Evolutionary conservation across 2,113 vertebrate species (phyloP).

Genomic region (Rallus limicola): DNA sequence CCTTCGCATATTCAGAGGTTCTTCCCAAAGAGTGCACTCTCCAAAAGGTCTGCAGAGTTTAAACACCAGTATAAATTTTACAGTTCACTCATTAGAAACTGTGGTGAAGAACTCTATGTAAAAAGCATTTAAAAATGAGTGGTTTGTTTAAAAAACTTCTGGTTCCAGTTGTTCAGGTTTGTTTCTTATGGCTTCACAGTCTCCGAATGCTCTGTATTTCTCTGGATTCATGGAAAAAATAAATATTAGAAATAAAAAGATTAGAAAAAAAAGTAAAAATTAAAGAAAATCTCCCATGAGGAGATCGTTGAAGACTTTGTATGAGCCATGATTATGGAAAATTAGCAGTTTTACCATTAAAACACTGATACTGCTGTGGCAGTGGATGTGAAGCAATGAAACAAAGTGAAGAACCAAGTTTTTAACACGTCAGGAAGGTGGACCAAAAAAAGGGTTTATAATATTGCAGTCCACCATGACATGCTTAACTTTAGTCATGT

Average conservation of each 20-base stretch:
- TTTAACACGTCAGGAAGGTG: background rate
- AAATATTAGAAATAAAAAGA: background rate
- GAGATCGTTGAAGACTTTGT: background rate
- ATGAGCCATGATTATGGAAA: background rate
- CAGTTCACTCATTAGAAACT: background rate
- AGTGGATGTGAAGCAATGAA: background rate
- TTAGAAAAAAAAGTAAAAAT: background rate
- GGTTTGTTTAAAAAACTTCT: background rate
- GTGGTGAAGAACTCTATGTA: background rate
- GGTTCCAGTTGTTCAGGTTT: background rate
- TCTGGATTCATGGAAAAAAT: background rate
- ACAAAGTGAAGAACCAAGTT: background rate
- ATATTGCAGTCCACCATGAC: background rate
- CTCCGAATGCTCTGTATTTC: background rate
- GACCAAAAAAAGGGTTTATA: background rate
- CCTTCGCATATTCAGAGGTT: background rate
- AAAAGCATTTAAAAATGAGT: background rate
- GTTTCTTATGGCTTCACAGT: background rate
- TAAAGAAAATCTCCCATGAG: background rate
- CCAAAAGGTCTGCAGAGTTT: background rate
- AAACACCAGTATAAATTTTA: background rate
- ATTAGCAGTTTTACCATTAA: background rate
- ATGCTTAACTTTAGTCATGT: background rate
- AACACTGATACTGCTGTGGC: background rate
- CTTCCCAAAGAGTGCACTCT: background rate